Conservation (phyloP, 2,888 invertebrate genomes). For the Drosophila aldrichi region DNA sequence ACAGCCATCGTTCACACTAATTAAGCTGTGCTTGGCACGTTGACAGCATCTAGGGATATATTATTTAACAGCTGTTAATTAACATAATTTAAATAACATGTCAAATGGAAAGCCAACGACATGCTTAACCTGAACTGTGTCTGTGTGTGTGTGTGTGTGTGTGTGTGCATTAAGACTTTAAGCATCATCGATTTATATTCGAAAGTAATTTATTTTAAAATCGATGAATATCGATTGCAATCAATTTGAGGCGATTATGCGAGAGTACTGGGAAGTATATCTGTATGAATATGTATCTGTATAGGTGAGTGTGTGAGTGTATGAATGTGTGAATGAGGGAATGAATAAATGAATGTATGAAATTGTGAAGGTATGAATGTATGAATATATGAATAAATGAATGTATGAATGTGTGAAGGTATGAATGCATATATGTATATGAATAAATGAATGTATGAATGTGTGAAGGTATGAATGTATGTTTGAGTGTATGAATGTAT, state of each 20-base stretch:
- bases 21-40: background rate
- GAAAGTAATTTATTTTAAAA: background rate
- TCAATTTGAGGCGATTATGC: background rate
- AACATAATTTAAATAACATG: background rate
- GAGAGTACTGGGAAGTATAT: background rate
- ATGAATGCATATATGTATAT: too few relatives aligned
- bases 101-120: background rate
- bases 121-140: background rate
- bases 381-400: too few relatives aligned
- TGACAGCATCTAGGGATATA: background rate
- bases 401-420: too few relatives aligned
- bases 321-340: too few relatives aligned
- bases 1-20: constrained; percentile 1
- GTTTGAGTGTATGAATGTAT: too few relatives aligned
- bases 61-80: constrained; percentile 16
- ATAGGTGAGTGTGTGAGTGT: too few relatives aligned
- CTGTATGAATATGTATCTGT: background rate
- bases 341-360: too few relatives aligned
- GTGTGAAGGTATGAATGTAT: too few relatives aligned
- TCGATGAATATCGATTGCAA: background rate
- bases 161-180: background rate
- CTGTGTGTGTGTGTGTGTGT: background rate
- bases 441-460: too few relatives aligned
- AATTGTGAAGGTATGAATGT: too few relatives aligned
- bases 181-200: background rate